These are phyloP conservation scores for western clawed frog (Xenopus tropicalis) DNA, from an alignment of 2,113 vertebrate genomes.

Conservation along the genomic window UCB_Xtro_10.0 CM004443.2:55327001-55327500, in stretches of 20 bases:
- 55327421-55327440: no score
- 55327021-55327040: slow-evolving; percentile 3
- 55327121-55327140: slow-evolving; percentile 19
- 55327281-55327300: no score
- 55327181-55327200: background rate
- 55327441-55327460: no score
- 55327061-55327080: slow-evolving; percentile 10
- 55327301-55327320: no score
- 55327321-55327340: no score
- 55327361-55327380: no score
- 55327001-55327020: background rate
- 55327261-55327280: background rate
- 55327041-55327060: slow-evolving; percentile 23
- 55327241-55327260: slow-evolving; percentile 1
- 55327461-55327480: no score
- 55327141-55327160: slow-evolving; percentile 9
- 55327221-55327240: background rate
- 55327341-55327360: no score
- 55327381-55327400: no score
- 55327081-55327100: background rate
- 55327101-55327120: slow-evolving; percentile 33
- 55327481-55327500: no score
- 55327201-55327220: background rate
- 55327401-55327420: no score
- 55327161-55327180: background rate